Evolutionary conservation across 2,113 vertebrate genomes (phyloP), one percentile per base, ranked within the genome.

Genomic region (Clarias macrocephalus): DNA sequence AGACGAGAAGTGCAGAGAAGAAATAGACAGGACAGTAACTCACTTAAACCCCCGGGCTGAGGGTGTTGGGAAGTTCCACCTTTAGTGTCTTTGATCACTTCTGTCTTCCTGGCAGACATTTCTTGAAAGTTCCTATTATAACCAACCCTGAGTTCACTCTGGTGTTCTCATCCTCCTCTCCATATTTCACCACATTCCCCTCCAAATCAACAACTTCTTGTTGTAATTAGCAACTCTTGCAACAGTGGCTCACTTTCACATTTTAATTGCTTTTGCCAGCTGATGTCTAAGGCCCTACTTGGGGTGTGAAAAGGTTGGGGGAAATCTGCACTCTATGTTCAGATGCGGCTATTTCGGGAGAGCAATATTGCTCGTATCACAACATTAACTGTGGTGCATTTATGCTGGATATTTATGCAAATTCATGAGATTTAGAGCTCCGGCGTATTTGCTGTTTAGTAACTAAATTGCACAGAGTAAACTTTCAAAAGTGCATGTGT

Each of bases 181-280:
- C 23, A 54, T 81, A 33, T 30, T 62, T 87, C 37, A 54, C 68
- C 42, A 59, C 16, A 56, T 33, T 83, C 68, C 21, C 59, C 66
- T 86, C 56, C 76, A 66, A 79, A 83, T 66, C 72, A 70, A 88
- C 89, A 90, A 73, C 18, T 52, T 15, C 73, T 77, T 57, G 63
- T 68, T 82, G 82, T 73, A 90, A 90, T 92, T 90, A 91, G 88
- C 89, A 72, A 84, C 57, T 88, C 90, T 72, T 86, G 87, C 91
- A 80, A 87, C 89, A 89, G 87, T 72, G 18, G 42, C 88, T 88
- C 90, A 76, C 91, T 92, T 94, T 94, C 93, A 94, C 93, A 92
- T 95, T 91, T 94, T 94, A 95, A 95, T 95, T 94, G 93, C 89
- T 90, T 80, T 88, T 91, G 91, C 90, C 88, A 93, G 91, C 63